Evolutionary conservation across 1,140 invertebrate species (phyloP), one percentile per base, ranked within the genome.

Genomic region (Lordiphosa mommai): DNA sequence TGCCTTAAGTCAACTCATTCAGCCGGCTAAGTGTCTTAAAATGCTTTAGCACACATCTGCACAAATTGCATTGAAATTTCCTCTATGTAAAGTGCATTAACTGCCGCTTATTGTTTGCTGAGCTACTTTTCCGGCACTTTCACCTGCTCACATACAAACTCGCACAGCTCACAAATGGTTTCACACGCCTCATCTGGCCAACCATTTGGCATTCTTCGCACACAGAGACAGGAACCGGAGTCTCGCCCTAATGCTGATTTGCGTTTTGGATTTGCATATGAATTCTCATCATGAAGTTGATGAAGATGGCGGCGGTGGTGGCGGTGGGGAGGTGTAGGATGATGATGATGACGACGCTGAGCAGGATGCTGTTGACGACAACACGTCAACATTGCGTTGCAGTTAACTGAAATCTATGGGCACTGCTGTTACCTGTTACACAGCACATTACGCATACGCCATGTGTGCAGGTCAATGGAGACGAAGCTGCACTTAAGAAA

Each of bases 321-420:
- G 40, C 38, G 38, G 38, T 8, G 47, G 29, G 14, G 47, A 27
- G 37, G 27, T 12, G n/a, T 33, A 29, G 23, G 37, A n/a, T 20
- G 44, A 33, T 52, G 72, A 60, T 53, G 49, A 20, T 37, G 36
- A 20, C 17, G 32, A 12, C 44, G 46, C 20, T 37, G 30, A 13
- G 36, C 32, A 20, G 40, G 32, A 32, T 56, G 55, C 51, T 71
- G 70, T 44, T 40, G 72, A 53, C 52, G 61, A 71, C 72, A 72
- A 53, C 56, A 70, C 56, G 59, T 64, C 49, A 50, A 37, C 63
- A 50, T 41, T 61, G 57, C 58, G 48, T 40, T 43, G 66, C 72
- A 65, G 64, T 66, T 79, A 86, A 79, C 57, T 70, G 55, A 79
- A 79, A 79, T 84, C 68, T 79, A 86, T 73, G 65, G 72, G n/a